These are phyloP conservation scores for Celastrina argiolus DNA, from an alignment of 2,888 invertebrate species.

Conservation along the genomic window DNA sequence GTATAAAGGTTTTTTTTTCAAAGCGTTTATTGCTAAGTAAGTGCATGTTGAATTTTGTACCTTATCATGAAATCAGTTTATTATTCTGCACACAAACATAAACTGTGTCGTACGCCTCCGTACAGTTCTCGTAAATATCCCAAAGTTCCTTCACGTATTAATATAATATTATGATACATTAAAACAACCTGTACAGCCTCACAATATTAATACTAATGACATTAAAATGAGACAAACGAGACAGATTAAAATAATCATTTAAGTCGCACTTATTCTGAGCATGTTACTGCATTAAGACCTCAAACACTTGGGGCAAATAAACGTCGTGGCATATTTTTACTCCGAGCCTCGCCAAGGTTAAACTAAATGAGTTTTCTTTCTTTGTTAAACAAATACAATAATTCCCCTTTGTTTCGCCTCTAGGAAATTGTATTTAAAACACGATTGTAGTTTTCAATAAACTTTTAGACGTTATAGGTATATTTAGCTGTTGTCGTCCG, in stretches of 20 bases:
- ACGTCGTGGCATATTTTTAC: conserved; percentile 25
- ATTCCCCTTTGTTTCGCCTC: background rate
- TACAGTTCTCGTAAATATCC: too few relatives aligned
- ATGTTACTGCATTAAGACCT: conserved; percentile 28
- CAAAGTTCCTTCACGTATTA: too few relatives aligned
- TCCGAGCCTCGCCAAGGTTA: conserved; percentile 26
- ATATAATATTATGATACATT: background rate
- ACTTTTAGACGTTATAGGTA: background rate
- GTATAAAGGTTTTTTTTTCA: too few relatives aligned
- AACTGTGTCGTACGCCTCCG: too few relatives aligned
- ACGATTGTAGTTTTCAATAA: background rate
- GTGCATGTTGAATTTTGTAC: too few relatives aligned
- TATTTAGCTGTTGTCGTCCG: too few relatives aligned
- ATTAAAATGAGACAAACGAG: conserved; percentile 13
- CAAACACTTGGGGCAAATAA: conserved; percentile 27
- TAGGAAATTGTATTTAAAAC: background rate
- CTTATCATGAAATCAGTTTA: too few relatives aligned
- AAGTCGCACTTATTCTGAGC: conserved; percentile 14
- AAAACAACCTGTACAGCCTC: background rate
- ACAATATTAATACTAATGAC: conserved; percentile 4
- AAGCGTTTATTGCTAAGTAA: too few relatives aligned
- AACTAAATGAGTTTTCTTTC: conserved; percentile 29
- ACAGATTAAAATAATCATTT: conserved; percentile 20
- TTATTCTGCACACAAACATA: too few relatives aligned
- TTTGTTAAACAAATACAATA: conserved; percentile 27